These are phyloP conservation scores for Drosophila novamexicana DNA, from an alignment of 1,140 invertebrate species.

Conservation along the genomic window DNA sequence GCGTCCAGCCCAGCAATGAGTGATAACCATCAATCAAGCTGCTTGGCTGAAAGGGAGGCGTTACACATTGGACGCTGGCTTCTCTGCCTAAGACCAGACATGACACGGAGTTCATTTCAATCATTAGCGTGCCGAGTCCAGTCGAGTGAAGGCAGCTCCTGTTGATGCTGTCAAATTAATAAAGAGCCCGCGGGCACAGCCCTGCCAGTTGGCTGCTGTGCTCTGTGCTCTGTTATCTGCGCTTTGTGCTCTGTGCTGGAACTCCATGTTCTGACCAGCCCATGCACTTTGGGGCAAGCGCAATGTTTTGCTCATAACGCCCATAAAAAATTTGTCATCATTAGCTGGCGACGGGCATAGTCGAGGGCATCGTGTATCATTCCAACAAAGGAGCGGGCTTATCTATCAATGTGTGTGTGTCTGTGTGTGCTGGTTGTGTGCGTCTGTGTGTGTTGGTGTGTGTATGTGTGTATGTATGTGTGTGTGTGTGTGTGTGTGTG, in stretches of 20 bases:
- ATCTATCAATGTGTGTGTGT: conserved; percentile 70
- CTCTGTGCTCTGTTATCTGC: too few relatives aligned
- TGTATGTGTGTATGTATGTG: conserved; percentile 44
- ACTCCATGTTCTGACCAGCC: conserved; percentile 17
- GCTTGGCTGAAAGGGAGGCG: conserved; percentile 62
- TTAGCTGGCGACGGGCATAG: conserved; percentile 61
- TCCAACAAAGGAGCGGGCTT: conserved; percentile 48
- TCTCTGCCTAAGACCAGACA: conserved; percentile 55
- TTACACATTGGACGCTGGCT: conserved; percentile 56
- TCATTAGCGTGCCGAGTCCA: conserved; percentile 68
- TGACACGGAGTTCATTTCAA: conserved; percentile 77
- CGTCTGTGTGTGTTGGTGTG: conserved; percentile 2
- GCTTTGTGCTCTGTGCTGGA: too few relatives aligned
- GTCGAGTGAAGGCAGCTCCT: conserved; percentile 50
- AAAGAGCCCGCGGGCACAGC: conserved; percentile 60
- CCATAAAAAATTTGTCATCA: conserved; percentile 83
- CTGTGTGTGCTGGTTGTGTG: conserved; percentile 9
- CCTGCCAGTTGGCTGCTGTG: not conserved
- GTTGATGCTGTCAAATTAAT: conserved; percentile 84
- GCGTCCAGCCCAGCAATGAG: conserved; percentile 62
- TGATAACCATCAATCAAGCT: conserved; percentile 83
- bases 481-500: conserved; percentile 16
- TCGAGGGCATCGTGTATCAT: conserved; percentile 42
- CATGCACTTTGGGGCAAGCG: conserved; percentile 70
- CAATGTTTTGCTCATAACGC: conserved; percentile 70